A percentile compares a stretch with the other conserved stretches of the same genome.
Conservation (phyloP, 1,140 invertebrate genomes). For the Hycleus phaleratus region DNA sequence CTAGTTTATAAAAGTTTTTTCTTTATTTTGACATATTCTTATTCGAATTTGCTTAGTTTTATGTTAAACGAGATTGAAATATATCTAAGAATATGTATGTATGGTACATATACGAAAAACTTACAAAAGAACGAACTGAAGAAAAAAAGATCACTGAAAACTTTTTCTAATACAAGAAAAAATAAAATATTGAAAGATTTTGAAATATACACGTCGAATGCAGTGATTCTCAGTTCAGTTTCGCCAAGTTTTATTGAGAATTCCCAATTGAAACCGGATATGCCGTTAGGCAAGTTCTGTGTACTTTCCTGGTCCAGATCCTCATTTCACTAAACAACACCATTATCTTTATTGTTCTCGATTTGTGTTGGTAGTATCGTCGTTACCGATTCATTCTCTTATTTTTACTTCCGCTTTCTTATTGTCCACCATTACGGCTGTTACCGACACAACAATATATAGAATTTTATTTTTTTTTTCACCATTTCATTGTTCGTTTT, state of each 20-base stretch:
- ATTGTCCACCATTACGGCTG: conserved; percentile 9
- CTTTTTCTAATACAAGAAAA: not conserved
- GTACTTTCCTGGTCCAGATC: not conserved
- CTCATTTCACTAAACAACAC: not conserved
- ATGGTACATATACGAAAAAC: not conserved
- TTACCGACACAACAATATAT: not conserved
- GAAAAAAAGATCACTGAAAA: not conserved
- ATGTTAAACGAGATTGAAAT: conserved; percentile 17
- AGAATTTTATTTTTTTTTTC: too few species aligned
- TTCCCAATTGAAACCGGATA: conserved; percentile 11
- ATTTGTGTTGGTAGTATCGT: conserved; percentile 6
- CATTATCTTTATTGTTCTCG: conserved; percentile 13
- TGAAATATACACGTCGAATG: conserved; percentile 18
- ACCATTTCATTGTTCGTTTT: too few species aligned
- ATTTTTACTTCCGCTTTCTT: conserved; percentile 6
- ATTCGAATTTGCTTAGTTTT: too few species aligned
- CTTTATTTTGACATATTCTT: conserved; percentile 3
- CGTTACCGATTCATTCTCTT: conserved; percentile 11
- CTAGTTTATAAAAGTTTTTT: conserved; percentile 8
- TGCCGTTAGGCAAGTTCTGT: conserved; percentile 17
- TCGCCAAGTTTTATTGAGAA: conserved; percentile 18
- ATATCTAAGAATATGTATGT: conserved; percentile 1
- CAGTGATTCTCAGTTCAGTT: conserved; percentile 16
- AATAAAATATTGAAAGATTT: conserved; percentile 12
- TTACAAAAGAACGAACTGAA: too few species aligned